Percentiles rank a stretch among this genome's conserved stretches.
phyloP scores from a whole-genome alignment of 2,797 vertebrate genomes.

The Spondyliosoma cantharus region DNA sequence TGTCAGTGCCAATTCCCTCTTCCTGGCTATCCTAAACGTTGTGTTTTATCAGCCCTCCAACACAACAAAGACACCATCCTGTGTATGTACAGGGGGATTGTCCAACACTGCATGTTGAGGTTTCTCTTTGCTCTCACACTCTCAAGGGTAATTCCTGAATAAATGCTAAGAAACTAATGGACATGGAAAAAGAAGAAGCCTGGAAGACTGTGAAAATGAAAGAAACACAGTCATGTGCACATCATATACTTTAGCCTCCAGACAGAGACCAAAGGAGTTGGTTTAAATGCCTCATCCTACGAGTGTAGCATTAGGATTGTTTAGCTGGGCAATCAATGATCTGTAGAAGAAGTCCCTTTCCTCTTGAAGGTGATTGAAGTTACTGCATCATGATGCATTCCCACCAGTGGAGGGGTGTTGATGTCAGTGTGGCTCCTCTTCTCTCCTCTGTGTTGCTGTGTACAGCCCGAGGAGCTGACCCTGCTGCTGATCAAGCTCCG shows the following conservation, averaged over 20 bases:
- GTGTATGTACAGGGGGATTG: too few relatives aligned
- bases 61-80: too few relatives aligned
- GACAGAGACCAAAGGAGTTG: background rate
- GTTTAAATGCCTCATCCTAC: background rate
- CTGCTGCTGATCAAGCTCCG: slow-evolving; percentile 98
- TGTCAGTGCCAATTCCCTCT: background rate
- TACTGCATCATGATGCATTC: background rate
- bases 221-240: background rate
- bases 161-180: background rate
- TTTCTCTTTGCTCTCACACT: too few relatives aligned
- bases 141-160: background rate
- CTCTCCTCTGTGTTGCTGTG: slow-evolving; percentile 61
- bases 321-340: background rate
- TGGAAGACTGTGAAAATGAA: too few relatives aligned
- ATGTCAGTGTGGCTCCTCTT: slow-evolving; percentile 34
- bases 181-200: background rate
- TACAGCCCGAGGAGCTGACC: slow-evolving; percentile 98
- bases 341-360: slow-evolving; percentile 7
- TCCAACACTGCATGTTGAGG: too few relatives aligned
- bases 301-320: background rate
- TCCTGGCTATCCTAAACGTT: background rate
- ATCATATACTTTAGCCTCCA: background rate
- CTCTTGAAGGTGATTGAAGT: slow-evolving; percentile 2
- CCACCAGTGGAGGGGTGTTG: background rate
- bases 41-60: background rate